Evolutionary conservation across 2,888 invertebrate genomes (phyloP), one percentile per base, ranked within the genome.

Genomic region (Dicroscelio sp.): DNA sequence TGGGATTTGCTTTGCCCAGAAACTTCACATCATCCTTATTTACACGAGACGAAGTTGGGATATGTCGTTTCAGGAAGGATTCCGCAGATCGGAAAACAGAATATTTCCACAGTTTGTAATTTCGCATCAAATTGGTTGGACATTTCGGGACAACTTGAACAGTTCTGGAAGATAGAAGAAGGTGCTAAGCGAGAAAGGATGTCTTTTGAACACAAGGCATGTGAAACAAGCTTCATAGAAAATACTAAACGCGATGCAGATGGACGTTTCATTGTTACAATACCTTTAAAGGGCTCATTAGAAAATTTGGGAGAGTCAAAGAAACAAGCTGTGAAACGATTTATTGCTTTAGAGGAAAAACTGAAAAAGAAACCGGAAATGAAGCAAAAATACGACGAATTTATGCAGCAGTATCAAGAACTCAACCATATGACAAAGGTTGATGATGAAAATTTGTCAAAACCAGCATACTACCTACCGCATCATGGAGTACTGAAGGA

Each of bases 161-260:
- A 58, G 25, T 89, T 89, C 30, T 89, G 76, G 88, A 67, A 89
- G 58, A 60, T 85, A 2, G 88, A 89, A 35, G 60, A 79, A 30
- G 31, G 48, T 17, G 48, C 73, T 12, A 38, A 20, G 3, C n/a
- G 35, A 23, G 43, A 65, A 63, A 27, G 1, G 2, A 14, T 17
- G 2, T 76, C 85, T 23, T 0, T 2, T 2, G 87, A 87, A 33
- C 82, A 82, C 38, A 31, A 23, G 31, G 33, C 38, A 0, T 87
- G 82, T n/a, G 83, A 87, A 60, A 5, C 20, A 4, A 25, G 58
- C 23, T 87, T 82, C 20, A 5, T 31, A 1, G 12, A 71, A 65
- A 83, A 33, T 12, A 83, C 78, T 5, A 48, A 12, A 43, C 60
- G 84, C 20, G n/a, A 52, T 33, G 25, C 52, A 2, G 65, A 84